Evolutionary conservation across 1,140 invertebrate species (phyloP).

Genomic region (Schlechtendalia chinensis): DNA sequence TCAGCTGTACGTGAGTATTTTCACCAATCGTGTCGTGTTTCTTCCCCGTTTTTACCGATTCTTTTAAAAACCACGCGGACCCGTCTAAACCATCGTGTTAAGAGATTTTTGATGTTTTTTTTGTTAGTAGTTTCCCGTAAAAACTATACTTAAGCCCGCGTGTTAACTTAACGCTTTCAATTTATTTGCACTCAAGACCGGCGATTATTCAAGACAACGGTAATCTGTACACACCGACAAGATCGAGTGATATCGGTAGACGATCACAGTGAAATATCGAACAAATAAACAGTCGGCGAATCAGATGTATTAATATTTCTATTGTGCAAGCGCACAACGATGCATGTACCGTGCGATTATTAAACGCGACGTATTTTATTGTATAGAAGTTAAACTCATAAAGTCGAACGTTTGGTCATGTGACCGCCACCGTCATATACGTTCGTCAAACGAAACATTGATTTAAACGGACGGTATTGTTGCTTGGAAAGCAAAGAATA

Average conservation of each 20-base stretch:
- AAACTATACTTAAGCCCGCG: not conserved
- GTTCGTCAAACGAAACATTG: conserved; percentile 9
- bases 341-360: conserved; percentile 2
- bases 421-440: not conserved
- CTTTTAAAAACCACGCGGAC: not conserved
- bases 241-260: not conserved
- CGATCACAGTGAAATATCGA: no score
- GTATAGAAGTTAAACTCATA: not conserved
- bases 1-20: conserved; percentile 24
- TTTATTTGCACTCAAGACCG: not conserved
- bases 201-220: no score
- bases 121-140: not conserved
- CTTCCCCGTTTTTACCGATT: not conserved
- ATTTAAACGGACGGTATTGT: not conserved
- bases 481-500: not conserved
- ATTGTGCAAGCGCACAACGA: not conserved
- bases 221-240: accelerated
- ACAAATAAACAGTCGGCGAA: no score
- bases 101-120: conserved; percentile 37
- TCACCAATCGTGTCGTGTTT: not conserved
- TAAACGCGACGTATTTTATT: not conserved
- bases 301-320: no score
- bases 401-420: not conserved
- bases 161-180: not conserved
- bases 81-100: not conserved